Conservation (phyloP, 2,113 vertebrate genomes). For the Protomyctophum bolini region DNA sequence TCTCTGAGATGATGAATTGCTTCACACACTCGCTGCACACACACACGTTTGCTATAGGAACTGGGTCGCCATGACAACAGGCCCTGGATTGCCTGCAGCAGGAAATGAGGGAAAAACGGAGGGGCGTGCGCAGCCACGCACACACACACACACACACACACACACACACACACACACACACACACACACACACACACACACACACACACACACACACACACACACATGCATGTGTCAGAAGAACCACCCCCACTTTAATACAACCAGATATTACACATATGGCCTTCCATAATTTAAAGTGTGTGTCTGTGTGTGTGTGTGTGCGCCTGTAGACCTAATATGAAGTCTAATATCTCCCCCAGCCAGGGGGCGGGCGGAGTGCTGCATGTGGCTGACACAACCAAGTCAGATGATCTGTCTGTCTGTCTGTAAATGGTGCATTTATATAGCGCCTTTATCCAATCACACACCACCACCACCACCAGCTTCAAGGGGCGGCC, state of each 20-base stretch:
- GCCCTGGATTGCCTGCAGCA: slow-evolving; percentile 24
- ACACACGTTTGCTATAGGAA: slow-evolving; percentile 6
- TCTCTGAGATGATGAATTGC: not conserved
- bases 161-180: slow-evolving; percentile 24
- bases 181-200: slow-evolving; percentile 3
- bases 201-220: slow-evolving; percentile 14
- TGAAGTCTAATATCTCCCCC: no score
- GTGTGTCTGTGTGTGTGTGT: no score
- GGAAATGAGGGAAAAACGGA: slow-evolving; percentile 18
- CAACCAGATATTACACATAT: slow-evolving; percentile 35
- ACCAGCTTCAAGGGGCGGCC: no score
- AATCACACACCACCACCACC: no score
- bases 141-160: not conserved
- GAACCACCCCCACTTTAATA: not conserved
- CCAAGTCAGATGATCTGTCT: no score
- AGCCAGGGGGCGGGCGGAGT: no score
- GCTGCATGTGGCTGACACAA: no score
- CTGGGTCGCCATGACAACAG: slow-evolving; percentile 68
- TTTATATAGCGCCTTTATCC: no score
- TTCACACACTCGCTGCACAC: slow-evolving; percentile 13
- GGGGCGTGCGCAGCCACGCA: not conserved
- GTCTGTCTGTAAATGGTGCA: no score
- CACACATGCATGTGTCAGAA: not conserved
- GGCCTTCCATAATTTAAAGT: no score
- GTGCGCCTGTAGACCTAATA: no score